Evolutionary conservation across 2,888 invertebrate genomes (phyloP), one percentile per base, ranked within the genome.

Genomic region (Deilephila porcellus): DNA sequence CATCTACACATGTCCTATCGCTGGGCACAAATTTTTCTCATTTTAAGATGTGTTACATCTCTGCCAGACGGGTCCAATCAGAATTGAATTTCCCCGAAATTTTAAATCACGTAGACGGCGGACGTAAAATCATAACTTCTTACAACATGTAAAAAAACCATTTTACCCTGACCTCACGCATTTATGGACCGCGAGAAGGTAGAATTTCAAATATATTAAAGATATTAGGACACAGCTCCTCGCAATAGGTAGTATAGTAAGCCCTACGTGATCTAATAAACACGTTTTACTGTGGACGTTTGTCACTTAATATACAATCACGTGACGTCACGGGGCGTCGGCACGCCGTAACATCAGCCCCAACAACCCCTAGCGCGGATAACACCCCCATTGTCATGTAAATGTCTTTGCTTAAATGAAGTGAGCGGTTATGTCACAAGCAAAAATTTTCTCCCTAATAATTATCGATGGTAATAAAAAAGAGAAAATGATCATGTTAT

Each of bases 241-340:
- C 17, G 56, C 4, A 56, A n/a, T 56, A 56, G n/a, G 56, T 56
- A 19, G 19, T n/a, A 56, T 56, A 56, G n/a, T n/a, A 56, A 17
- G n/a, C 56, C 60, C 20, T 52, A 45, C 67, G 45, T 25, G 52
- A 67, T 67, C 67, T 67, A 67, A 67, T 67, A 67, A 67, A 67
- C 67, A 67, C 20, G 45, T 67, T 67, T 64, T 52, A 52, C 37
- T 37, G 45, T 67, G 52, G 14, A 52, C 25, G 45, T 67, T 67
- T 67, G 45, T 67, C 67, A 67, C 45, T 67, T 67, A 67, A 67
- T 67, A 52, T 52, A 25, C 25, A 52, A 45, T 52, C 45, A 25
- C 45, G 45, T 45, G 45, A 25, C 25, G 67, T n/a, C 56, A 67
- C 25, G 19, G 64, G 45, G 14, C 64, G 45, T 20, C 64, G 64